Evolutionary conservation across 2,113 vertebrate genomes (phyloP).

Genomic region (Platysteira castanea): DNA sequence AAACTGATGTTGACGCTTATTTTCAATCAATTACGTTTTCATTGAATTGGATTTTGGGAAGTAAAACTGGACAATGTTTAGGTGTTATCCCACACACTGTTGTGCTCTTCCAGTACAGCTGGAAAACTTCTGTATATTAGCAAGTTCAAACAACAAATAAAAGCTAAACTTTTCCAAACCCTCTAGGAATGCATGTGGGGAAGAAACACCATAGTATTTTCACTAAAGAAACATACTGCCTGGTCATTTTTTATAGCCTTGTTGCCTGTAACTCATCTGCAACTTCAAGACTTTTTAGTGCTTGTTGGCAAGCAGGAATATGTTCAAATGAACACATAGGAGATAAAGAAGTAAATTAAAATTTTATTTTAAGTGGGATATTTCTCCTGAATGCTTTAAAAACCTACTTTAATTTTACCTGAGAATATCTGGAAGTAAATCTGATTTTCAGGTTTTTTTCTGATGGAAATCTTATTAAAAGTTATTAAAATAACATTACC

Average conservation of each 20-base stretch:
- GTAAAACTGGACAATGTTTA: not conserved
- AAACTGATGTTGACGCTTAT: not conserved
- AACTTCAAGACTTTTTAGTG: not conserved
- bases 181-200: not conserved
- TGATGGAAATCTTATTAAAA: not conserved
- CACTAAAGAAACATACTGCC: not conserved
- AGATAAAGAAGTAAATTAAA: not conserved
- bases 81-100: not conserved
- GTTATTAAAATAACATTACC: not conserved
- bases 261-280: not conserved
- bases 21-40: not conserved
- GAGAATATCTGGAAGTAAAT: not conserved
- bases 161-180: not conserved
- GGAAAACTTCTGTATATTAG: not conserved
- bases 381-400: not conserved
- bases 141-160: not conserved
- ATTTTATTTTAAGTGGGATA: not conserved
- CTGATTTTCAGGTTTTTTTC: not conserved
- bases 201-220: not conserved
- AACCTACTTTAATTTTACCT: not conserved
- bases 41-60: not conserved
- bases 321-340: not conserved
- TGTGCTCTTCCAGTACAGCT: not conserved
- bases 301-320: not conserved
- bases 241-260: not conserved